Evolutionary conservation across 92 coral and sea anemone species (phyloP).

Genomic region (Umimayanthus chanpuru): DNA sequence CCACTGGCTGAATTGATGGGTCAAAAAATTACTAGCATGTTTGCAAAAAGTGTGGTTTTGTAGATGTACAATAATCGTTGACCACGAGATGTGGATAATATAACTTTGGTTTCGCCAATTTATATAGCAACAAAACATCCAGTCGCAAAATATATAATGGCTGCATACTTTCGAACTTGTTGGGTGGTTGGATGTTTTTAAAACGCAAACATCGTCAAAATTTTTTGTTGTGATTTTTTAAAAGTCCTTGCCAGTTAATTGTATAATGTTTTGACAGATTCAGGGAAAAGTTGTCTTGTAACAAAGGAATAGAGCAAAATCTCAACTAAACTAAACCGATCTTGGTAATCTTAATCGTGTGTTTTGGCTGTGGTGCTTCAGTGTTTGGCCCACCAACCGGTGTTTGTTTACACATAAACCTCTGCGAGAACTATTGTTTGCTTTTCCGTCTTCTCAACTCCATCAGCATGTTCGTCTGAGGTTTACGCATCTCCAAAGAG

Average conservation of each 20-base stretch:
- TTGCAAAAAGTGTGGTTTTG: background rate
- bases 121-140: slow-evolving; percentile 8
- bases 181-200: slow-evolving; percentile 23
- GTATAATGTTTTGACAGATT: background rate
- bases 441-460: slow-evolving; percentile 27
- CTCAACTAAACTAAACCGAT: too few species aligned
- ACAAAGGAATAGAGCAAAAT: background rate
- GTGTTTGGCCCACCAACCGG: background rate
- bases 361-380: background rate
- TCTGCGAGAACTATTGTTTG: slow-evolving; percentile 25
- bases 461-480: background rate
- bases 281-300: background rate
- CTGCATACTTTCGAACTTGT: slow-evolving; percentile 29
- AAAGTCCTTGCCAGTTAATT: background rate
- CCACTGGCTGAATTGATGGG: background rate
- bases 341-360: background rate
- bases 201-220: background rate
- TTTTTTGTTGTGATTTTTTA: background rate
- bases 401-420: slow-evolving; percentile 39
- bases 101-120: slow-evolving; percentile 11
- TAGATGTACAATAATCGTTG: background rate
- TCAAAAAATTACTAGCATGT: background rate
- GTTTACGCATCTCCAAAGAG: background rate
- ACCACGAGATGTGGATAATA: background rate
- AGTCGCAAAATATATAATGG: background rate